A percentile compares a stretch with the other conserved stretches of the same genome.
These are phyloP conservation scores for Thymallus thymallus DNA, from an alignment of 2,113 vertebrate genomes.

Conservation along the genomic window DNA sequence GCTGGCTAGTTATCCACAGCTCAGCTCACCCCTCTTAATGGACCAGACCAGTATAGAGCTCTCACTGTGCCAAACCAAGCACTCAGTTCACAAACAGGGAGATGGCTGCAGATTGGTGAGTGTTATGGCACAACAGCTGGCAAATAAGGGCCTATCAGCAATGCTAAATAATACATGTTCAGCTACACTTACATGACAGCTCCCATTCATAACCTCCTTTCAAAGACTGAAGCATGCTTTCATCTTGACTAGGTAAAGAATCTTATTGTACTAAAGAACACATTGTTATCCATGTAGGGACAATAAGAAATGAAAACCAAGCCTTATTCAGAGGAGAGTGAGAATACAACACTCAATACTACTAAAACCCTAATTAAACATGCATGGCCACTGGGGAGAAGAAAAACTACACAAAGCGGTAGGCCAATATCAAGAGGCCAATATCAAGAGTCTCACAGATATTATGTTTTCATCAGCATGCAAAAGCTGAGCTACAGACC, in stretches of 20 bases:
- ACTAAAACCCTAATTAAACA: too few species aligned
- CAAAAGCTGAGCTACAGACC: too few species aligned
- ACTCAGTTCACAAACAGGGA: slow-evolving; percentile 50
- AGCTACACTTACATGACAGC: slow-evolving; percentile 71
- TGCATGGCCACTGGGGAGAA: neutral
- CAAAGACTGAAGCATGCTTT: slow-evolving; percentile 61
- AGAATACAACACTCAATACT: neutral
- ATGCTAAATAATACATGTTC: slow-evolving; percentile 74
- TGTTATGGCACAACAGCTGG: slow-evolving; percentile 75
- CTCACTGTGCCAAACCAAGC: slow-evolving; percentile 69
- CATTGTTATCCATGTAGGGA: slow-evolving; percentile 36
- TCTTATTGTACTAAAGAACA: slow-evolving; percentile 59
- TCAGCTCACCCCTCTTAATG: slow-evolving; percentile 41
- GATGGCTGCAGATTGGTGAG: slow-evolving; percentile 39
- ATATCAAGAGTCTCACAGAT: neutral
- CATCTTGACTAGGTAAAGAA: slow-evolving; percentile 66
- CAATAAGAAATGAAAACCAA: neutral
- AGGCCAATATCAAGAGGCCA: neutral
- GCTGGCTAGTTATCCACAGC: slow-evolving; percentile 56
- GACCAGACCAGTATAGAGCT: slow-evolving; percentile 38
- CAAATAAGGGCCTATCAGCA: slow-evolving; percentile 73
- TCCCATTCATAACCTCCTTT: slow-evolving; percentile 68
- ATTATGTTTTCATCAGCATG: neutral
- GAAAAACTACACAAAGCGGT: neutral
- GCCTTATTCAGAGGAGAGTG: neutral